phyloP scores from a whole-genome alignment of 2,797 vertebrate species.

The Cheirogaleus major region DNA sequence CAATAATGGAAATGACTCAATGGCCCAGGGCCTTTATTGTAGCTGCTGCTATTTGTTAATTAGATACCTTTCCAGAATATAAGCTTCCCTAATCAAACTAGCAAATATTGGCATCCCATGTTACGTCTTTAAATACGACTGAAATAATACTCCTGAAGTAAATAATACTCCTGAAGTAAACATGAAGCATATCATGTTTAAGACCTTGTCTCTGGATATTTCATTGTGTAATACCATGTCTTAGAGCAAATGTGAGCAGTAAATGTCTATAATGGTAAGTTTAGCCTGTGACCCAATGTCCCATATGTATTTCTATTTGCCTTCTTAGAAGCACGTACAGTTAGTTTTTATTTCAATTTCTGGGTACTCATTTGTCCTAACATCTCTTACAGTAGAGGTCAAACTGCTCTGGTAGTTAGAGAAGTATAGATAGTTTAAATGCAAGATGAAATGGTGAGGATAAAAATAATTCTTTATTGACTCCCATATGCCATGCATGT shows the following conservation, averaged over 20 bases:
- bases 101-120: neutral
- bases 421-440: neutral
- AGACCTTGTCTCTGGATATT: neutral
- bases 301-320: neutral
- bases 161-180: neutral
- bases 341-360: slow-evolving; percentile 6
- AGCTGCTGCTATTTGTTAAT: neutral
- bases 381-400: neutral
- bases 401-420: neutral
- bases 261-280: neutral
- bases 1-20: neutral
- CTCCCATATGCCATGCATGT: neutral
- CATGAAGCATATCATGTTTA: neutral
- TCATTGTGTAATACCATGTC: neutral
- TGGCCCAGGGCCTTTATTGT: neutral
- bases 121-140: neutral
- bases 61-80: neutral
- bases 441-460: neutral
- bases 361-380: neutral
- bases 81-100: neutral
- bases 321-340: neutral
- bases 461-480: neutral
- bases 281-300: neutral
- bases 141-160: neutral
- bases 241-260: neutral